phyloP scores from a whole-genome alignment of 2,113 vertebrate genomes.

The Steatornis caripensis region DNA sequence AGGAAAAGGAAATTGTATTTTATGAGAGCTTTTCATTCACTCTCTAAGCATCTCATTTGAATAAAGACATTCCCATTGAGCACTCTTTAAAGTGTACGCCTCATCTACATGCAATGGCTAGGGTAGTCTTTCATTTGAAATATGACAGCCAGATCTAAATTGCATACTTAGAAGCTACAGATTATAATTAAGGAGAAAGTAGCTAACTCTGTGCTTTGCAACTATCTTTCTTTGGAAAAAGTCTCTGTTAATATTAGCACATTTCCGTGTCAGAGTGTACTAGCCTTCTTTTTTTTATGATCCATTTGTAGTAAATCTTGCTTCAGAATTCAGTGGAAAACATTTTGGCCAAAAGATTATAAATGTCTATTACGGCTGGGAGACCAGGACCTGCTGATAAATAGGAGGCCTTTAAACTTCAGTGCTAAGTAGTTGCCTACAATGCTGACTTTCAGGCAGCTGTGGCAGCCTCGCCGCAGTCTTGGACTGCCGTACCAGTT shows the following conservation, averaged over 20 bases:
- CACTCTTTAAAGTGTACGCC: background rate
- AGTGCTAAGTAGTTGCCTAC: background rate
- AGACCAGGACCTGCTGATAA: background rate
- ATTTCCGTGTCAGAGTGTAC: background rate
- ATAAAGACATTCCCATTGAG: conserved; percentile 2
- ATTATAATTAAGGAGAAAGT: conserved; percentile 1
- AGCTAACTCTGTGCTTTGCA: background rate
- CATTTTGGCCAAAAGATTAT: background rate
- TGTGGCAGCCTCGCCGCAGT: background rate
- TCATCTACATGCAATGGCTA: background rate
- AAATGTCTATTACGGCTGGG: background rate
- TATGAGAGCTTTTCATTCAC: conserved; percentile 9
- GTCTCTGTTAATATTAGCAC: background rate
- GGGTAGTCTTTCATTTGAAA: background rate
- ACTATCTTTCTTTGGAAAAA: background rate
- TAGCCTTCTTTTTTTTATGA: background rate
- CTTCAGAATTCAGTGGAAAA: background rate
- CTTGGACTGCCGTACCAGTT: background rate
- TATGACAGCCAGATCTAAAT: conserved; percentile 25
- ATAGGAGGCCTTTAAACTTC: background rate
- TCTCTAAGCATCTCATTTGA: background rate
- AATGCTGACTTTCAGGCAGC: background rate
- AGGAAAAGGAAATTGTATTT: conserved; percentile 5
- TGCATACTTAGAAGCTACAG: conserved; percentile 28
- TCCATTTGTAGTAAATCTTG: background rate